Evolutionary conservation across 2,888 invertebrate genomes (phyloP), one percentile per base, ranked within the genome.

Genomic region (Thereva nobilitata): DNA sequence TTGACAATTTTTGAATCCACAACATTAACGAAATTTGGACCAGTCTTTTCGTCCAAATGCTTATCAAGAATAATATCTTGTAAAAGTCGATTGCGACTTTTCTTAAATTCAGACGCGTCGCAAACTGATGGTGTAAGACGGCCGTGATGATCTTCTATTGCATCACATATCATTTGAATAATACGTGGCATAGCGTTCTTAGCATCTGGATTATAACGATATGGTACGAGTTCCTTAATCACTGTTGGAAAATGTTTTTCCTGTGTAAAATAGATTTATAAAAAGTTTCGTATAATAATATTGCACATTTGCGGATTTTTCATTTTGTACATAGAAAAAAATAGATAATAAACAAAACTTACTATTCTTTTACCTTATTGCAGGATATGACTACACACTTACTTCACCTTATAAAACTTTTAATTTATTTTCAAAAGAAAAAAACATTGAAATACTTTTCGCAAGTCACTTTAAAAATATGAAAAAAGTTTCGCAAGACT

Each of bases 71-170:
- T 86, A 23, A 92, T 84, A 81, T 88, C 86, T 71, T 86, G 86
- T 70, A 86, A 83, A 70, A 87, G 84, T 56, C 79, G 78, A 4
- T 83, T 81, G 68, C 87, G 87, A 71, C 87, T 85, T 65, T 83
- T 85, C 35, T 90, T 88, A 76, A 88, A 92, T n/a, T 86, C 85
- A 67, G 86, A 86, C 71, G 86, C 86, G 64, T 88, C 87, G 70
- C 88, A 86, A 71, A 88, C 84, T 67, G 86, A 82, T 1, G 92
- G 89, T 45, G 82, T 82, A 73, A 89, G 78, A 53, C 91, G 86
- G 1, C 92, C 92, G 77, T 86, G 88, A 75, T 86, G 87, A 76
- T 87, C 86, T 79, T 92, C 91, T 73, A 93, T 88, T 68, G 87
- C 87, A 78, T 88, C 86, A 64, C 87, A 86, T 70, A 83, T 77